These are phyloP conservation scores for Amphipyra berbera DNA, from an alignment of 2,888 invertebrate genomes.

Conservation along the genomic window DNA sequence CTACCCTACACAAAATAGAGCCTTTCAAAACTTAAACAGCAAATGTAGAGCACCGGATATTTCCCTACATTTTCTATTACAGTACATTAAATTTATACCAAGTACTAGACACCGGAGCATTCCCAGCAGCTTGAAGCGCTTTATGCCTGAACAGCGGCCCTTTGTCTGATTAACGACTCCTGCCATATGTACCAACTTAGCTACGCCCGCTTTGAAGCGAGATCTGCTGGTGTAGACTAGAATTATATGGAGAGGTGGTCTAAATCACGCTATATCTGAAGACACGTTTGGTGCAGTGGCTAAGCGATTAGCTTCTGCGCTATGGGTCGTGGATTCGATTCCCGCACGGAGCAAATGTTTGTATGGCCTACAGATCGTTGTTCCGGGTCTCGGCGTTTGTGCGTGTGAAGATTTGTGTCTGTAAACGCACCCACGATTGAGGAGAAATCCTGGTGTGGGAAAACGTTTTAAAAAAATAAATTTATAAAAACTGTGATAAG, in stretches of 20 bases:
- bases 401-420: too few relatives aligned
- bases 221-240: constrained; percentile 9
- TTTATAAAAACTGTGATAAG: too few relatives aligned
- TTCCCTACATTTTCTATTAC: constrained; percentile 3
- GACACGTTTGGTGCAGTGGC: too few relatives aligned
- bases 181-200: constrained; percentile 16
- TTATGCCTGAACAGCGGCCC: constrained; percentile 43
- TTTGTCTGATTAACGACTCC: constrained; percentile 47
- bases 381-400: too few relatives aligned
- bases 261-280: constrained; percentile 4
- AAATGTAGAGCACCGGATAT: neutral
- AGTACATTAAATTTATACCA: constrained; percentile 18
- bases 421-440: too few relatives aligned
- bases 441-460: too few relatives aligned
- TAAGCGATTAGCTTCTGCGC: too few relatives aligned
- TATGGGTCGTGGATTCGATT: too few relatives aligned
- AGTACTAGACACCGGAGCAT: constrained; percentile 26
- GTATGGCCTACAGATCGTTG: too few relatives aligned
- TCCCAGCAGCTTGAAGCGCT: constrained; percentile 39
- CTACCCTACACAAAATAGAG: neutral
- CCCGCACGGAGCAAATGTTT: too few relatives aligned
- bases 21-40: neutral
- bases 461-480: too few relatives aligned
- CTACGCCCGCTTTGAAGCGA: constrained; percentile 19
- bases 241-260: constrained; percentile 20